Evolutionary conservation across 2,113 vertebrate genomes (phyloP).

Genomic region (Ptilorrhoa leucosticta): DNA sequence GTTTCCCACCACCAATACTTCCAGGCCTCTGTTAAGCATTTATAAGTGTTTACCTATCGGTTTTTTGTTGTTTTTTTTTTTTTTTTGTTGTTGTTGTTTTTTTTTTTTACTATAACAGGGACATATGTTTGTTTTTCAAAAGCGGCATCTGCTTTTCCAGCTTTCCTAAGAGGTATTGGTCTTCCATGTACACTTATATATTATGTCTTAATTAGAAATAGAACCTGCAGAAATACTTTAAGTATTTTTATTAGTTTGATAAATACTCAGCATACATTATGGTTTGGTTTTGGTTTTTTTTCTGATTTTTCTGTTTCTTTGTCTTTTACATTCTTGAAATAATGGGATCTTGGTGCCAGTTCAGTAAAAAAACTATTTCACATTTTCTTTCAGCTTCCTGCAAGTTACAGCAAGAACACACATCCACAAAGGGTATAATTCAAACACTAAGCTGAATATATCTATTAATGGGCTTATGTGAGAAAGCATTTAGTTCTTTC

Average conservation of each 20-base stretch:
- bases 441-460: not conserved
- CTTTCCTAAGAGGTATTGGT: not conserved
- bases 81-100: not conserved
- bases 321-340: not conserved
- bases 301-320: not conserved
- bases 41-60: not conserved
- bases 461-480: not conserved
- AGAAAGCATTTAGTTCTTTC: not conserved
- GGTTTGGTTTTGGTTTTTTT: not conserved
- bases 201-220: not conserved
- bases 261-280: not conserved
- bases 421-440: not conserved
- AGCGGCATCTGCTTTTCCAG: not conserved
- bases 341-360: rapidly evolving
- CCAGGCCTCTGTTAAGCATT: not conserved
- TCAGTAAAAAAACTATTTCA: not conserved
- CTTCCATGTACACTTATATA: not conserved
- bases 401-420: not conserved
- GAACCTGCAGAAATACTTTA: not conserved
- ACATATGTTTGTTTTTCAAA: not conserved
- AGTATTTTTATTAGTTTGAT: not conserved
- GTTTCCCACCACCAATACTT: not conserved
- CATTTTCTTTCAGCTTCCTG: not conserved
- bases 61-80: not conserved
- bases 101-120: not conserved